These are phyloP conservation scores for Akabosia matsudoensis DNA, from an alignment of 1,140 invertebrate genomes.

Conservation along the genomic window DNA sequence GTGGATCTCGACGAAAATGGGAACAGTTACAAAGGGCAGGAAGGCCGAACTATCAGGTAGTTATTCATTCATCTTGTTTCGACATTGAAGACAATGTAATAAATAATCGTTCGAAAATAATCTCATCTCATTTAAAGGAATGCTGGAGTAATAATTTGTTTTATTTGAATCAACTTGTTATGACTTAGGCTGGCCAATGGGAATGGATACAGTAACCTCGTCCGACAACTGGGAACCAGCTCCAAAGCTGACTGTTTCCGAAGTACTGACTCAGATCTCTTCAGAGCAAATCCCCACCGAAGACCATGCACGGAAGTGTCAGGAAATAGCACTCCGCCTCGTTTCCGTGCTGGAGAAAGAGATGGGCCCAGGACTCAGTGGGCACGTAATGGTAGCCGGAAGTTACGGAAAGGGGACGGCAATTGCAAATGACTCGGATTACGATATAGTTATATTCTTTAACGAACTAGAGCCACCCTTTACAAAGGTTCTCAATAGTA, in stretches of 20 bases:
- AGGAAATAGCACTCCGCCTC: neutral
- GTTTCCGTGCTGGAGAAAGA: neutral
- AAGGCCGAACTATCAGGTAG: no score
- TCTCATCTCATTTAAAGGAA: no score
- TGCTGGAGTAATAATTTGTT: no score
- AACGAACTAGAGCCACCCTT: constrained; percentile 6
- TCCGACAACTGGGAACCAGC: neutral
- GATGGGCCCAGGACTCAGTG: neutral
- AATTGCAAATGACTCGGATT: neutral
- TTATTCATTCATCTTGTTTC: no score
- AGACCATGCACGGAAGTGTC: constrained; percentile 4
- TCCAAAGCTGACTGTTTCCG: neutral
- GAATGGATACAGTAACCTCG: neutral
- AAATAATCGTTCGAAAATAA: no score
- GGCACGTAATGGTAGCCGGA: constrained; percentile 10
- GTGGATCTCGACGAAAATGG: no score
- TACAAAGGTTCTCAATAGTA: neutral
- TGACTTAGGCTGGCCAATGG: neutral
- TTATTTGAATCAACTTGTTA: no score
- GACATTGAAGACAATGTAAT: no score
- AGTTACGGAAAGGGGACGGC: constrained; percentile 11
- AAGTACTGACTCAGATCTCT: neutral
- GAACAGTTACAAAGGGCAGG: no score
- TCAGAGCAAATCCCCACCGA: neutral
- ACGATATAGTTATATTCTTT: constrained; percentile 15